Base-by-base conservation (phyloP, 2,113 vertebrate species). In the Ictalurus furcatus region DNA sequence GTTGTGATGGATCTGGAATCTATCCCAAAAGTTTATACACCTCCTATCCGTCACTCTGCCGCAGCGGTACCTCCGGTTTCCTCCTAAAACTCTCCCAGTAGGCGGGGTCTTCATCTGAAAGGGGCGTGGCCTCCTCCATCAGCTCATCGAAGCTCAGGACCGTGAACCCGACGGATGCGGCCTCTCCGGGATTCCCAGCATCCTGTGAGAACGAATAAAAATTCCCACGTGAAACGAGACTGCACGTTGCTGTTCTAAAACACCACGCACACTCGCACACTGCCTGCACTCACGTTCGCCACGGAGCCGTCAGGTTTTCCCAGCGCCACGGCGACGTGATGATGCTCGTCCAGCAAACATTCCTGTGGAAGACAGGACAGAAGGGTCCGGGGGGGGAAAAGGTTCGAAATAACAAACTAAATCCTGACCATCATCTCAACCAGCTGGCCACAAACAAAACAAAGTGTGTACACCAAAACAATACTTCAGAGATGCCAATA, bases 291-390 rank as follows among this genome's bases (percentile, higher is more conserved):
- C 91, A 95, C 95, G 37, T 58, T 2, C 76, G 67, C 67, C 40
- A 11, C 44, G 71, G 91, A 88, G 88, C 74, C 88, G 54, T 93
- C 93, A 3, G 92, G 91, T 88, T 95, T 96, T 91, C 96, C 96
- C 3, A 98, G 95, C 2, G 98, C 97, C 37, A 99, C 97, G n/a
- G 97, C 97, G 85, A 98, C 93, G 85, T 99, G 97, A 95, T 99
- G 98, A 74, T 94, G 94, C 19, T 93, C 92, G 92, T 97, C 97
- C 92, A 98, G 90, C 73, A 96, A 91, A 6, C 94, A 94, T 94
- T 98, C 97, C 97, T 98, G 92, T 30, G 54, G 28, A 89, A 89
- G 91, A 90, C 90, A 25, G 84, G 1, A 83, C 69, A 81, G 28
- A 52, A 48, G 14, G 48, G 78, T 37, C 2, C 67, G 30, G 17